These are phyloP conservation scores for Entomobrya proxima DNA, from an alignment of 2,888 invertebrate species.

Conservation along the genomic window DNA sequence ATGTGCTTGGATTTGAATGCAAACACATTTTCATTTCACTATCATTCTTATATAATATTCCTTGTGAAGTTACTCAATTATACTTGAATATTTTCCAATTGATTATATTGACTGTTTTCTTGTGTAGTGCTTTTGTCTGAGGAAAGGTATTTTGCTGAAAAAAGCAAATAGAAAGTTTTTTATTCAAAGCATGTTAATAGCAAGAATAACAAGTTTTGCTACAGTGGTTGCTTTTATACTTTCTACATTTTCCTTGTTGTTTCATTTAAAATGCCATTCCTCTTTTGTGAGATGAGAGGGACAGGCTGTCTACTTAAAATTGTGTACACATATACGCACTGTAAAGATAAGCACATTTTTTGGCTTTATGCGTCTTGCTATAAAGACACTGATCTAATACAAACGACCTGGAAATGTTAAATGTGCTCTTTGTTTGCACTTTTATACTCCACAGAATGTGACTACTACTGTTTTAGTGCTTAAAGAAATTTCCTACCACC, in stretches of 20 bases:
- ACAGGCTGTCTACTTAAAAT: not conserved
- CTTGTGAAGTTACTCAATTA: slow-evolving; percentile 31
- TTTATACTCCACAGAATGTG: not conserved
- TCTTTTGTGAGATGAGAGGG: not conserved
- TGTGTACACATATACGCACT: too few species aligned
- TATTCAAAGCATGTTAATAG: not conserved
- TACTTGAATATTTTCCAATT: slow-evolving; percentile 54
- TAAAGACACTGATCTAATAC: slow-evolving; percentile 35
- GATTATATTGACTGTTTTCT: slow-evolving; percentile 53
- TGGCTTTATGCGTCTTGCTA: not conserved
- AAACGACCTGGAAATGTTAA: slow-evolving; percentile 51
- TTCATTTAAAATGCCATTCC: not conserved
- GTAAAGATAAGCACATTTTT: not conserved
- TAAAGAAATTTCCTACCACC: slow-evolving; percentile 19
- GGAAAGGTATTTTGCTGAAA: not conserved
- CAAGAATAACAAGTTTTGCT: not conserved
- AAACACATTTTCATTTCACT: not conserved
- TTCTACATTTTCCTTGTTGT: not conserved
- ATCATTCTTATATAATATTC: not conserved
- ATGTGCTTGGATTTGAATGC: not conserved
- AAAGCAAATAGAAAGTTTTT: slow-evolving; percentile 12
- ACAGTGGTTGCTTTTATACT: not conserved
- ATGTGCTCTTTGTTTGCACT: slow-evolving; percentile 37
- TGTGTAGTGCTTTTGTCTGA: not conserved
- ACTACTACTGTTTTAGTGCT: slow-evolving; percentile 8